Percentiles rank a stretch among this genome's conserved stretches.
phyloP scores from a whole-genome alignment of 2,113 vertebrate species.

The Prunella fulvescens region DNA sequence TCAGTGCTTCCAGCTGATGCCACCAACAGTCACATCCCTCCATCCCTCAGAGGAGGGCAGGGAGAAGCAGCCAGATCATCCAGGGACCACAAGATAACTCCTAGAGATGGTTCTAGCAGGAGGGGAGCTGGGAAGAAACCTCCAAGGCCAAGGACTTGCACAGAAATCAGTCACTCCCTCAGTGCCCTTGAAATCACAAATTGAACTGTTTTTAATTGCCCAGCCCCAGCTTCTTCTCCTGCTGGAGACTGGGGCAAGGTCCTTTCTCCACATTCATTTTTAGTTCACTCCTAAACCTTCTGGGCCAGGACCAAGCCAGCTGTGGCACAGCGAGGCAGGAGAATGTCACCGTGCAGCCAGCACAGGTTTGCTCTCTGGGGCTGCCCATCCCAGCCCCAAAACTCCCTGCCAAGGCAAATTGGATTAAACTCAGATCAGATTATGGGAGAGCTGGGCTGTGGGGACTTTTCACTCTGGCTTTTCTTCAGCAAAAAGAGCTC shows the following conservation, averaged over 20 bases:
- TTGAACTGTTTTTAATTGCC: not conserved
- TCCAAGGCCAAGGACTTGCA: not conserved
- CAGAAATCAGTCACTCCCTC: not conserved
- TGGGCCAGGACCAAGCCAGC: not conserved
- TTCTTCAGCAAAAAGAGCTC: not conserved
- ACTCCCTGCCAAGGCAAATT: not conserved
- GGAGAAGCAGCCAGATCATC: not conserved
- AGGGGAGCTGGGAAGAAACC: not conserved
- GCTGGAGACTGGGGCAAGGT: not conserved
- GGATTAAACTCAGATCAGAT: constrained; percentile 12
- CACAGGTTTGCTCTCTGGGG: not conserved
- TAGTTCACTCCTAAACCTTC: not conserved
- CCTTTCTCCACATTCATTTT: not conserved
- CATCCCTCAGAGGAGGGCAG: not conserved
- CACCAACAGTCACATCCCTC: not conserved
- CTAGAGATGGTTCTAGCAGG: not conserved
- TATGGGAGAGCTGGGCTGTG: not conserved
- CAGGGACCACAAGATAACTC: not conserved
- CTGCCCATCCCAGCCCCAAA: not conserved
- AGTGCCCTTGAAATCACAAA: not conserved
- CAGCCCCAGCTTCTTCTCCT: not conserved
- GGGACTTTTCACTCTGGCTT: not conserved
- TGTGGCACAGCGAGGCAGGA: not conserved
- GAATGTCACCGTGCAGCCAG: not conserved
- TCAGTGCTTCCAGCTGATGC: not conserved